Conservation (phyloP, 2,888 invertebrate species). For the Caenorhabditis japonica region DNA sequence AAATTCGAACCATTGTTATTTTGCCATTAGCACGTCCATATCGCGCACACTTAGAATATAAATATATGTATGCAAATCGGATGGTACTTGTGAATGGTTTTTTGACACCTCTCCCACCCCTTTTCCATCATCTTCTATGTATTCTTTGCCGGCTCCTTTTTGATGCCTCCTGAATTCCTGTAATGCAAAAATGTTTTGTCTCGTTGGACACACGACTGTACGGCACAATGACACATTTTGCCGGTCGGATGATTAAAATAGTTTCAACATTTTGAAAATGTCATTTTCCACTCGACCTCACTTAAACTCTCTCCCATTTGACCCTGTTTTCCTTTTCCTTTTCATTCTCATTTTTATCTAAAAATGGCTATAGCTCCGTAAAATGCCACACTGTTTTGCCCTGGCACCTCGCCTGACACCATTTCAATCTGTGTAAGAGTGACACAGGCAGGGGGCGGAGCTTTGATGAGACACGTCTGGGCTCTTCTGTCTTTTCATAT, state of each 20-base stretch:
- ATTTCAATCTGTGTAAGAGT: slow-evolving; percentile 20
- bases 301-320: neutral
- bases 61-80: slow-evolving; percentile 32
- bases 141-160: slow-evolving; percentile 3
- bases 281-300: slow-evolving; percentile 27
- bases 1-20: too few species aligned
- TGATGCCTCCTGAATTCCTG: too few species aligned
- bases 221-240: too few species aligned
- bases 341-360: too few species aligned
- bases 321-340: too few species aligned
- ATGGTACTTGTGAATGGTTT: slow-evolving; percentile 29
- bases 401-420: slow-evolving; percentile 18
- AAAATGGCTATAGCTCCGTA: too few species aligned
- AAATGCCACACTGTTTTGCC: slow-evolving; percentile 12
- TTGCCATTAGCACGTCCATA: too few species aligned
- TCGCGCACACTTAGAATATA: slow-evolving; percentile 6
- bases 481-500: neutral
- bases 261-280: too few species aligned
- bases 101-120: neutral
- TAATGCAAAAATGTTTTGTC: too few species aligned
- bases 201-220: too few species aligned
- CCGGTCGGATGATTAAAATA: too few species aligned
- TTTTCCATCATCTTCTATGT: slow-evolving; percentile 3
- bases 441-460: slow-evolving; percentile 30
- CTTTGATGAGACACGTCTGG: neutral